A percentile compares a stretch with the other conserved stretches of the same genome.
phyloP scores from a whole-genome alignment of 1,140 invertebrate genomes.

The Ceratina australensis region DNA sequence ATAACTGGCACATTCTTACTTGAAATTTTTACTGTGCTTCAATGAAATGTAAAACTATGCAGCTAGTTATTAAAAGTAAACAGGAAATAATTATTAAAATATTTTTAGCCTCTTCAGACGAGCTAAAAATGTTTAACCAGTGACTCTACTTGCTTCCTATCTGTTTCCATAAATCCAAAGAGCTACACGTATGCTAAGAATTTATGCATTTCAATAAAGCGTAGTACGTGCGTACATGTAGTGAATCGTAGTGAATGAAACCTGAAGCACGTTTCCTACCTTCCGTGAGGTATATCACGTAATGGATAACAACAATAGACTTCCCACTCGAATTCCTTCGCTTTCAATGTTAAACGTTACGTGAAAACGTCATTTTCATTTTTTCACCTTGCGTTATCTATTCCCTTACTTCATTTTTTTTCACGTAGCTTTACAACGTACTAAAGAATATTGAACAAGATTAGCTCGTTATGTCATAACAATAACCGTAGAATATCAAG shows the following conservation, averaged over 20 bases:
- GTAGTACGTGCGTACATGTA: not conserved
- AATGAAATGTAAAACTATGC: not conserved
- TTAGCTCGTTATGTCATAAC: not conserved
- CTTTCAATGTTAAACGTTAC: slow-evolving; percentile 8
- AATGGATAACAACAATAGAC: not conserved
- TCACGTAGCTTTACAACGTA: not conserved
- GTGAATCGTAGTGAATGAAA: not conserved
- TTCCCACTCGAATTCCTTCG: slow-evolving; percentile 1
- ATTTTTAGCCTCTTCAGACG: not conserved
- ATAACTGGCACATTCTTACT: too few species aligned
- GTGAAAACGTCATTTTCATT: slow-evolving; percentile 6
- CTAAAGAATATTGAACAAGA: not conserved
- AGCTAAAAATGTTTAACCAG: not conserved
- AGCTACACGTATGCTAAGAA: not conserved
- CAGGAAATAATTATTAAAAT: not conserved
- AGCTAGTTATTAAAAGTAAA: too few species aligned
- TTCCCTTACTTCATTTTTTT: not conserved
- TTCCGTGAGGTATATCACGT: slow-evolving; percentile 2
- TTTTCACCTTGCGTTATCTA: not conserved
- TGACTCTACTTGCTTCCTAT: not conserved
- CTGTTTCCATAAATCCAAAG: not conserved
- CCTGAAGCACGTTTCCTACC: not conserved
- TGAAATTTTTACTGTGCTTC: too few species aligned
- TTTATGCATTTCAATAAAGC: not conserved
- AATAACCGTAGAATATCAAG: too few species aligned